Evolutionary conservation across 2,888 invertebrate genomes (phyloP), one percentile per base, ranked within the genome.

Genomic region (Lottia gigantea): DNA sequence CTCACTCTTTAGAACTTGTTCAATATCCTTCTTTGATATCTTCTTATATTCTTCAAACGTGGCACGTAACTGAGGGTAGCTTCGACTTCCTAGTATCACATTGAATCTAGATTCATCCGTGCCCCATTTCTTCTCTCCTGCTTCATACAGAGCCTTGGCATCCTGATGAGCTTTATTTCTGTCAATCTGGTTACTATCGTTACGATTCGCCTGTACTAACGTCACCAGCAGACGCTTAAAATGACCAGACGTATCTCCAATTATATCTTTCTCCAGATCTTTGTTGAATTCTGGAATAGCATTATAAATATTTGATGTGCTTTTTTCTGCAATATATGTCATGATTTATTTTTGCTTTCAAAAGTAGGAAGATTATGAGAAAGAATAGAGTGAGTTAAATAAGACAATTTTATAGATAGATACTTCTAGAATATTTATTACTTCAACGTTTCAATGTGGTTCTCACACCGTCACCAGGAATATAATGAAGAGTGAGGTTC

Each of bases 11-110:
- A 89, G 76, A 7, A 78, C 84, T 40, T 87, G 85, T 73, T 86
- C 87, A 11, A 89, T 85, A 64, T 86, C 83, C 66, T 87, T 87
- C 71, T 95, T 95, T 0, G 95, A 94, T 73, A 94, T 94, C 90
- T 87, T 91, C 78, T 93, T 94, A 88, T 94, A 97, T 87, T 96
- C 96, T 70, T 94, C 91, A 80, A 90, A 90, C 11, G 89, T 86
- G 4, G 88, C 85, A 87, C 96, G 92, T 78, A 98, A 90, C 87
- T 97, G 97, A 85, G 95, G 94, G 89, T 95, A 87, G 74, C 87
- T 87, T 67, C 88, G 78, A 0, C 87, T 85, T 23, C 83, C 86
- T 11, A 89, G 78, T 23, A 89, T 84, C 26, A 81, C 83, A 69
- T 88, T 88, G 75, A 89, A 89, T 62, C 76, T 73, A 2, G 88